Evolutionary conservation across 2,888 invertebrate species (phyloP), one percentile per base, ranked within the genome.

Genomic region (Lasioglossum zephyrum): DNA sequence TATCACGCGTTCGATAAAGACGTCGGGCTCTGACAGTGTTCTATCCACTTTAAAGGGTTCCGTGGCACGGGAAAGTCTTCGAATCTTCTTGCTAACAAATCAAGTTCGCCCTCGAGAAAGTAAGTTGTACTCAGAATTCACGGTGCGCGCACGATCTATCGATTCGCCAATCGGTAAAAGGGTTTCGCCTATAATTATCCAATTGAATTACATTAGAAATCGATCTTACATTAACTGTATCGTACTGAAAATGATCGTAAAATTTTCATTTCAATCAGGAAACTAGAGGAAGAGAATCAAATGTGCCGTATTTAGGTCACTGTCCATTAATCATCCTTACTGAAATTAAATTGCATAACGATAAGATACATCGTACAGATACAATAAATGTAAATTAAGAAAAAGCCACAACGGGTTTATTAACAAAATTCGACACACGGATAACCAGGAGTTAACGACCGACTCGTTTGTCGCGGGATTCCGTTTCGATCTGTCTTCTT

Each of bases 41-140:
- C 85, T 22, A 83, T 89, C 87, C 31, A 31, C 87, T 89, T 89
- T 87, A 89, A 89, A 66, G 49, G 60, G 81, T 79, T 89, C 60
- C 79, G 75, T 72, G 49, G 44, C 47, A 66, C 31, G 69, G 69
- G 26, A 75, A 76, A 86, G 79, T 69, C 75, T 77, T 85, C 31
- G 11, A 72, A 22, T 47, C 47, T 53, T 78, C 39, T 79, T 41
- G 36, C 36, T n/a, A n/a, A 39, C 63, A n/a, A 78, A 78, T 81
- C 63, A 81, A 73, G 53, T 81, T 60, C 49, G 18, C n/a, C 60
- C 74, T 57, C 18, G 9, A 31, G 63, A 72, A 75, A 82, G 22
- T 57, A 47, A 70, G 31, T 60, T 70, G 26, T 18, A 57, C 47
- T 41, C 5, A 16, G 70, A 72, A 73, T 73, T 73, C n/a, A 22